Percentiles rank a stretch among this genome's conserved stretches.
Evolutionary conservation across 2,797 vertebrate species (phyloP).

Genomic region (Microchirus variegatus): DNA sequence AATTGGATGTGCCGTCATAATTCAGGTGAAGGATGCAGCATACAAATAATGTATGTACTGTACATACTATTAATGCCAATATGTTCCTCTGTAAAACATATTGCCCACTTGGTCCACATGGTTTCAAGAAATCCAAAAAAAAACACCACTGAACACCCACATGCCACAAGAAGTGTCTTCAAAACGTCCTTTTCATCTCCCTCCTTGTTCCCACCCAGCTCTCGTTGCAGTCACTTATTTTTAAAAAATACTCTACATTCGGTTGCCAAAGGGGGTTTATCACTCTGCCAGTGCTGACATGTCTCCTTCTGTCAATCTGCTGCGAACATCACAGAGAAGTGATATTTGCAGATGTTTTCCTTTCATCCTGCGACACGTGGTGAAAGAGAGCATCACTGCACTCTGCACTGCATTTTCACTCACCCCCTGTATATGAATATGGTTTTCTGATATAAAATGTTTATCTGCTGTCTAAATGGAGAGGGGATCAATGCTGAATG

Average conservation of each 20-base stretch:
- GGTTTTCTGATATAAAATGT: slow-evolving; percentile 71
- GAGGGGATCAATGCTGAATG: slow-evolving; percentile 76
- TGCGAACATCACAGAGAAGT: slow-evolving; percentile 30
- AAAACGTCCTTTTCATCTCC: slow-evolving; percentile 44
- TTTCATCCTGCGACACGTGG: slow-evolving; percentile 31
- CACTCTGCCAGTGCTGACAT: slow-evolving; percentile 50
- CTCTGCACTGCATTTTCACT: slow-evolving; percentile 47
- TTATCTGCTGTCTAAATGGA: slow-evolving; percentile 71
- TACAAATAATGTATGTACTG: too few relatives aligned
- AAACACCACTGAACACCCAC: slow-evolving; percentile 24
- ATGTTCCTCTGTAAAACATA: too few relatives aligned
- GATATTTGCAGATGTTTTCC: slow-evolving; percentile 12
- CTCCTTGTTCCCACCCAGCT: slow-evolving; percentile 26
- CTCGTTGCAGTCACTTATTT: slow-evolving; percentile 28
- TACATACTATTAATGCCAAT: too few relatives aligned
- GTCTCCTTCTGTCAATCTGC: slow-evolving; percentile 49
- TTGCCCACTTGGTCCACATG: too few relatives aligned
- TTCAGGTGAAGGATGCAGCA: too few relatives aligned
- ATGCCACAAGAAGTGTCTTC: slow-evolving; percentile 40
- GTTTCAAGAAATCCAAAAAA: too few relatives aligned
- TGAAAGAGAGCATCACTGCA: slow-evolving; percentile 21
- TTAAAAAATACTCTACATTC: slow-evolving; percentile 36
- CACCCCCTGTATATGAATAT: slow-evolving; percentile 47
- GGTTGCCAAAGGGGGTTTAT: slow-evolving; percentile 55
- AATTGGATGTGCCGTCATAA: too few relatives aligned